Evolutionary conservation across 2,888 invertebrate genomes (phyloP).

Genomic region (Heliothis peltigera): DNA sequence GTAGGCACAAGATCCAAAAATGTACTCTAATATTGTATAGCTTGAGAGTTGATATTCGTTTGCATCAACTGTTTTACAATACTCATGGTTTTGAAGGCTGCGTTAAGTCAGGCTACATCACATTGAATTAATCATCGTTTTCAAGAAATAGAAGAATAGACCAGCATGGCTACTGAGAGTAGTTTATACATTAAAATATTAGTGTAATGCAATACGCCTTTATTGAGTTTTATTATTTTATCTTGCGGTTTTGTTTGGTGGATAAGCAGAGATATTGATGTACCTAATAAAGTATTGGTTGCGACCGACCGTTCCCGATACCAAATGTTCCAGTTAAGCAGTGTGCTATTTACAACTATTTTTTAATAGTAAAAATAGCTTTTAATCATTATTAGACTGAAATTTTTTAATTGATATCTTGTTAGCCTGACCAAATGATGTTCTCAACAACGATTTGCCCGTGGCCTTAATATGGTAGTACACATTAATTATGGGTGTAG

Average conservation of each 20-base stretch:
- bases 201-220: too few relatives aligned
- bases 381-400: background rate
- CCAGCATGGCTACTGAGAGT: too few relatives aligned
- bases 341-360: background rate
- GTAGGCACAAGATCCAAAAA: slow-evolving; percentile 40
- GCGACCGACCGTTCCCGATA: background rate
- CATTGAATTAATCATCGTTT: too few relatives aligned
- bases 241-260: background rate
- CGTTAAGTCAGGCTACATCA: slow-evolving; percentile 6
- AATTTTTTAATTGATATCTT: background rate
- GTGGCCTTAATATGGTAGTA: slow-evolving; percentile 19
- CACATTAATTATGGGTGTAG: background rate
- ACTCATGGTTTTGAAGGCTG: slow-evolving; percentile 21
- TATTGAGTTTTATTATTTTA: background rate
- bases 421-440: too few relatives aligned
- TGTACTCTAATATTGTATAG: slow-evolving; percentile 32
- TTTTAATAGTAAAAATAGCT: background rate
- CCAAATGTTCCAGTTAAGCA: background rate
- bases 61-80: slow-evolving; percentile 18
- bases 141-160: too few relatives aligned
- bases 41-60: slow-evolving; percentile 35
- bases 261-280: slow-evolving; percentile 16
- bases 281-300: background rate
- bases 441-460: slow-evolving; percentile 3
- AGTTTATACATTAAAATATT: too few relatives aligned